These are phyloP conservation scores for Siderastrea siderea DNA, from an alignment of 92 coral and sea anemone species.

Conservation along the genomic window DNA sequence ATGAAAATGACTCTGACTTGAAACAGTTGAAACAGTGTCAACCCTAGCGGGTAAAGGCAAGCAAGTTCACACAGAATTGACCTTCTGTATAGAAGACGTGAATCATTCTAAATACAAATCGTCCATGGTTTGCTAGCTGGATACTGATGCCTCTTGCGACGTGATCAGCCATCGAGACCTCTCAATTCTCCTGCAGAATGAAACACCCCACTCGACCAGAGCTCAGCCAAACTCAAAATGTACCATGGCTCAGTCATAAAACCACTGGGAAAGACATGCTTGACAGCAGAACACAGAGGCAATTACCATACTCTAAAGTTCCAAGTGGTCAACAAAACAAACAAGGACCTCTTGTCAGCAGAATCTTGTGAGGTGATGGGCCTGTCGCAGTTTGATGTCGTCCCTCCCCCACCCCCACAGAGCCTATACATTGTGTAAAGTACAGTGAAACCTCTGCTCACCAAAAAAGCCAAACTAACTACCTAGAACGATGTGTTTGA, in stretches of 20 bases:
- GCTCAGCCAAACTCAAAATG: conserved; percentile 18
- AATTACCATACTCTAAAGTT: not conserved
- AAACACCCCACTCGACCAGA: not conserved
- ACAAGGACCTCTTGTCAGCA: conserved; percentile 14
- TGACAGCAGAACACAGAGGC: not conserved
- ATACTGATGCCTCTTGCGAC: conserved; percentile 50
- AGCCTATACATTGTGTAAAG: not conserved
- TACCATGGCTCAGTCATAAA: conserved; percentile 2
- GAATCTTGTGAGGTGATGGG: conserved; percentile 1
- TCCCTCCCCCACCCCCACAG: not conserved
- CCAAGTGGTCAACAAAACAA: not conserved
- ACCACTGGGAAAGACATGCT: not conserved
- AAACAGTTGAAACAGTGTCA: conserved; percentile 1
- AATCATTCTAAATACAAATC: conserved; percentile 9
- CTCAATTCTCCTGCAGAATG: conserved; percentile 5
- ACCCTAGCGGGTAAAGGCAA: conserved; percentile 41
- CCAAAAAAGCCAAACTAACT: conserved; percentile 28
- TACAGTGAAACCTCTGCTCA: not conserved
- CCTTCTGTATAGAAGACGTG: conserved; percentile 12
- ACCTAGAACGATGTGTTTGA: conserved; percentile 57
- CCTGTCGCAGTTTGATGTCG: not conserved
- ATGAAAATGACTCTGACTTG: conserved; percentile 12
- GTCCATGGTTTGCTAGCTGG: conserved; percentile 32
- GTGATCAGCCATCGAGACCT: conserved; percentile 18
- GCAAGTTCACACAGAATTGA: conserved; percentile 19